phyloP scores from a whole-genome alignment of 2,113 vertebrate genomes.

The Conger conger region DNA sequence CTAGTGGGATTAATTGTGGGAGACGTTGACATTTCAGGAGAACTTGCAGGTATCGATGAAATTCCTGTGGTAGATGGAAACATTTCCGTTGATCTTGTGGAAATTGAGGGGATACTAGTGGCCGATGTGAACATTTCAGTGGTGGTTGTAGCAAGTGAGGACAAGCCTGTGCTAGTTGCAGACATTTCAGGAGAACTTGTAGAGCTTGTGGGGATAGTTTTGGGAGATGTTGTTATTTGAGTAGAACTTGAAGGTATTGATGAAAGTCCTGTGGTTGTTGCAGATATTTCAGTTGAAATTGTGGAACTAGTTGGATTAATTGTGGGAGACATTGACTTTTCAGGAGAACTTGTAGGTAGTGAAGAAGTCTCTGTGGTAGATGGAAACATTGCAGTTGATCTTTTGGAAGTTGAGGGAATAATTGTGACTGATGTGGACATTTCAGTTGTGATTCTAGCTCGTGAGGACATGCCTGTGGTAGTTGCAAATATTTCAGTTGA shows the following conservation, averaged over 20 bases:
- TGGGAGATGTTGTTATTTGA: not conserved
- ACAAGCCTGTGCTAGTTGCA: not conserved
- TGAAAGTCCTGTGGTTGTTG: not conserved
- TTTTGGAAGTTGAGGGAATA: too few species aligned
- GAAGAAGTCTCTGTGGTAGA: not conserved
- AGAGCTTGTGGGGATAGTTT: too few species aligned
- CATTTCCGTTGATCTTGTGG: constrained; percentile 11
- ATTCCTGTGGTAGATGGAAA: not conserved
- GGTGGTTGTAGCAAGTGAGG: not conserved
- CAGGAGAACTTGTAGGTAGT: not conserved
- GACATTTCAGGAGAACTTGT: not conserved
- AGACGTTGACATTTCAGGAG: not conserved
- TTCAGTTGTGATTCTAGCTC: not conserved
- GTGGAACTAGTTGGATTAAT: not conserved
- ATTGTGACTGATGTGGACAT: too few species aligned
- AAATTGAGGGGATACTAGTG: not conserved
- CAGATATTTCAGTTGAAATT: not conserved
- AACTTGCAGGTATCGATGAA: not conserved
- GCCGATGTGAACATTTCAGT: not conserved
- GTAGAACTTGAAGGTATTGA: not conserved
- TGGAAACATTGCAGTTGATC: too few species aligned
- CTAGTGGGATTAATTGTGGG: not conserved
- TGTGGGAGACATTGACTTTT: not conserved
- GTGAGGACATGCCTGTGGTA: not conserved
- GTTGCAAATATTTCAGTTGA: too few species aligned